phyloP scores from a whole-genome alignment of 2,113 vertebrate genomes.

The Pangasianodon hypophthalmus region DNA sequence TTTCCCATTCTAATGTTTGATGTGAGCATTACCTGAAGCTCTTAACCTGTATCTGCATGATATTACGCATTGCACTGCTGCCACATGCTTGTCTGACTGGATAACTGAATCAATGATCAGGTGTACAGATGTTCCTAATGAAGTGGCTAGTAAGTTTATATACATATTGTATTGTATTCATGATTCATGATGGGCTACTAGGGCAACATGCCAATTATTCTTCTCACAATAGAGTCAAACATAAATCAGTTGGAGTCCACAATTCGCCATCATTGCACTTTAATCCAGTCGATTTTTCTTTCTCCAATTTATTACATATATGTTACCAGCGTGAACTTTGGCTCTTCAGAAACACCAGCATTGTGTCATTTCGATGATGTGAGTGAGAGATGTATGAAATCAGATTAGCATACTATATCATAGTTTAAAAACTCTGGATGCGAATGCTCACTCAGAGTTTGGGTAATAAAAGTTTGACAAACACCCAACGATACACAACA shows the following conservation, averaged over 20 bases:
- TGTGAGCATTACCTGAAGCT: not conserved
- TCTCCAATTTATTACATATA: conserved; percentile 65
- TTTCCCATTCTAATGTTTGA: not conserved
- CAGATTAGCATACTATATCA: not conserved
- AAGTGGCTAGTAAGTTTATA: not conserved
- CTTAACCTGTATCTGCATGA: not conserved
- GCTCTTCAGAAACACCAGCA: not conserved
- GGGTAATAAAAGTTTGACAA: conserved; percentile 63
- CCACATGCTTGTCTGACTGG: not conserved
- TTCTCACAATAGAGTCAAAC: not conserved
- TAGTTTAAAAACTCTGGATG: conserved; percentile 38
- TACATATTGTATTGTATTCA: not conserved
- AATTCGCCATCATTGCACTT: not conserved
- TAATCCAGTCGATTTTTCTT: conserved; percentile 36
- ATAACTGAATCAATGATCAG: not conserved
- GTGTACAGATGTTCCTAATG: not conserved
- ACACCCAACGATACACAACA: conserved; percentile 55
- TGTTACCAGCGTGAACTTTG: conserved; percentile 59
- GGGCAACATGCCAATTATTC: not conserved
- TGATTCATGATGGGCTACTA: not conserved
- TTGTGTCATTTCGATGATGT: conserved; percentile 7
- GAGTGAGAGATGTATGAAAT: conserved; percentile 25
- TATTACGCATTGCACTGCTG: not conserved
- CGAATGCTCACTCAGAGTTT: conserved; percentile 55
- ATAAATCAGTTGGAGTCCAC: not conserved